phyloP scores from a whole-genome alignment of 1,140 invertebrate species.

The Maconellicoccus hirsutus region DNA sequence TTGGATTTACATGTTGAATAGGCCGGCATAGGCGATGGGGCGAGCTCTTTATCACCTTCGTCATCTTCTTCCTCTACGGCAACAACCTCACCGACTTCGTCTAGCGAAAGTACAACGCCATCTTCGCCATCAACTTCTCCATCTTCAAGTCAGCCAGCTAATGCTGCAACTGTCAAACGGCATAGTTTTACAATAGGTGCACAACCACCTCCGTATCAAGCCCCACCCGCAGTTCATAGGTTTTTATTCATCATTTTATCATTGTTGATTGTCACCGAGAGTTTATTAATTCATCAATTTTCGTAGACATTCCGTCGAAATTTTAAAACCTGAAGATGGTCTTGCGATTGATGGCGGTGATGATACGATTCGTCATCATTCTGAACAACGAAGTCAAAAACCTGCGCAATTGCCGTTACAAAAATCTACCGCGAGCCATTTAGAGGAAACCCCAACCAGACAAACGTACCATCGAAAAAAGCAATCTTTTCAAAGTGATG shows the following conservation, averaged over 20 bases:
- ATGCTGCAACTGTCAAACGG: slow-evolving; percentile 24
- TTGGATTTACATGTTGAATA: no score
- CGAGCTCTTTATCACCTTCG: slow-evolving; percentile 22
- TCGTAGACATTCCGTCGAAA: slow-evolving; percentile 24
- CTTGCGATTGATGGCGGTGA: not conserved
- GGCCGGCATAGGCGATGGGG: not conserved
- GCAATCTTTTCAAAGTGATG: not conserved
- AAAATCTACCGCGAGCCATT: not conserved
- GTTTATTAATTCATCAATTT: not conserved
- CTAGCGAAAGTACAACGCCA: slow-evolving; percentile 48
- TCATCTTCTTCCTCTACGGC: slow-evolving; percentile 39
- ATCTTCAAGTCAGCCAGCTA: slow-evolving; percentile 23
- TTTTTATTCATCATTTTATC: not conserved
- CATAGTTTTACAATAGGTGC: slow-evolving; percentile 28
- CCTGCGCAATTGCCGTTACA: not conserved
- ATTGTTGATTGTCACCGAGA: not conserved
- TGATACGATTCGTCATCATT: not conserved
- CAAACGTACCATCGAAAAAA: not conserved
- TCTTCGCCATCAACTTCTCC: slow-evolving; percentile 38
- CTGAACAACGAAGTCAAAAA: not conserved
- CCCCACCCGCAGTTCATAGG: slow-evolving; percentile 7
- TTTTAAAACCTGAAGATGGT: slow-evolving; percentile 20
- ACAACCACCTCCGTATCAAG: slow-evolving; percentile 17
- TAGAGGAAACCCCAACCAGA: slow-evolving; percentile 11
- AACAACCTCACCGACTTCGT: slow-evolving; percentile 48